Base-by-base conservation (phyloP, 92 coral and sea anemone genomes). In the Siderastrea radians region DNA sequence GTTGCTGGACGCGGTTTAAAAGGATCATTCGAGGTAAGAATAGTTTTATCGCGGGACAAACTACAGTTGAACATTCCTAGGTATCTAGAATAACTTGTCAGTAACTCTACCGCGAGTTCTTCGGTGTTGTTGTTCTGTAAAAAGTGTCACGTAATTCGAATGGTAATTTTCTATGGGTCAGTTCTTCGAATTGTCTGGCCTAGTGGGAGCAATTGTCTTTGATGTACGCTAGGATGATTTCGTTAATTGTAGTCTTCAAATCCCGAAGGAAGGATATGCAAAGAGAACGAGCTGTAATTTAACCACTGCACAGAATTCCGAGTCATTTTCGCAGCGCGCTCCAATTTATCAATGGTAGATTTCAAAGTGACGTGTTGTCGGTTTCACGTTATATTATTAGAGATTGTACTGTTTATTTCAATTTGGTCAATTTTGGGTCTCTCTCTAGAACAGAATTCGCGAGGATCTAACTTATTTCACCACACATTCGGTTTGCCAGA, bases 1-100 rank as follows among this genome's bases (percentile, higher is more conserved):
- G 99, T 49, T 95, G 98, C 79, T 93, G 99, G 98, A 95, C 96
- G 44, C 94, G 99, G 51, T 95, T 98, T 84, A 98, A 98, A 82
- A 88, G 99, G 75, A 98, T 98, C 67, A 84, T 98, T 52, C 87
- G 99, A 89, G 96, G 99, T 98, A 89, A 84, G 95, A 77, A 62
- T 49, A 52, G 13, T 53, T 69, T 59, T 53, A n/a, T 58, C 8
- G 2, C 48, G n/a, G 0, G 12, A 4, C 7, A 57, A 45, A 57
- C 61, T 64, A 13, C 43, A 17, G 52, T 69, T 7, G 6, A 69
- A 69, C 12, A 2, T 14, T n/a, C 19, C 51, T 69, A 69, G 12
- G 9, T 11, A n/a, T 78, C 17, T 80, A 43, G n/a, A 50, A 38
- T 12, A 49, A 48, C 19, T 0, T 1, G 38, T n/a, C 19, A n/a